Evolutionary conservation across 1,140 invertebrate genomes (phyloP), one percentile per base, ranked within the genome.

Genomic region (Phymastichus coffea): DNA sequence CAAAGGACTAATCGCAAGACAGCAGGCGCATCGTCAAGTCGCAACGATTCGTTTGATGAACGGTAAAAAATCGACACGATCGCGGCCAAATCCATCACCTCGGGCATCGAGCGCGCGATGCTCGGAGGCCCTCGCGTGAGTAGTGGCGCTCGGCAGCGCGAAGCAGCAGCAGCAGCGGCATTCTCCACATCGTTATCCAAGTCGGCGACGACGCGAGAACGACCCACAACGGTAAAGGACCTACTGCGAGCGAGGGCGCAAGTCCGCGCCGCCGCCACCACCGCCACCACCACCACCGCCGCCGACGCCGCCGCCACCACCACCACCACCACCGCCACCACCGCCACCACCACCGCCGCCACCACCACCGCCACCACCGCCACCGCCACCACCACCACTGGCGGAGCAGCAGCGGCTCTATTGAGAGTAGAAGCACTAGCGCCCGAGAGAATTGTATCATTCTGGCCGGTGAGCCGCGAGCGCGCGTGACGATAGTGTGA

Each of bases 401-500:
- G 46, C 63, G 53, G 52, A 49, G 57, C 44, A 59, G 35, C 51
- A 30, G 37, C 35, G 54, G 35, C 41, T 26, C 49, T 55, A 38
- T 43, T 47, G 47, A 25, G 35, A 30, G 56, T 43, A 40, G n/a
- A n/a, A n/a, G n/a, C 61, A 44, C 56, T 47, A 57, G 37, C 49
- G 44, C n/a, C n/a, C n/a, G n/a, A n/a, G n/a, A n/a, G n/a, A n/a
- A n/a, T n/a, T n/a, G n/a, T n/a, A n/a, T n/a, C n/a, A n/a, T n/a
- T n/a, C n/a, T n/a, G n/a, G n/a, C n/a, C n/a, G n/a, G n/a, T n/a
- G n/a, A n/a, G n/a, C n/a, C n/a, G n/a, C n/a, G n/a, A n/a, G n/a
- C n/a, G n/a, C n/a, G n/a, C n/a, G n/a, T n/a, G n/a, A n/a, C n/a
- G n/a, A n/a, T n/a, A n/a, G n/a, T n/a, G n/a, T n/a, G n/a, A n/a